Percentiles rank a stretch among this genome's conserved stretches.
Evolutionary conservation across 2,888 invertebrate species (phyloP).

Genomic region (Argyra leucocephala): DNA sequence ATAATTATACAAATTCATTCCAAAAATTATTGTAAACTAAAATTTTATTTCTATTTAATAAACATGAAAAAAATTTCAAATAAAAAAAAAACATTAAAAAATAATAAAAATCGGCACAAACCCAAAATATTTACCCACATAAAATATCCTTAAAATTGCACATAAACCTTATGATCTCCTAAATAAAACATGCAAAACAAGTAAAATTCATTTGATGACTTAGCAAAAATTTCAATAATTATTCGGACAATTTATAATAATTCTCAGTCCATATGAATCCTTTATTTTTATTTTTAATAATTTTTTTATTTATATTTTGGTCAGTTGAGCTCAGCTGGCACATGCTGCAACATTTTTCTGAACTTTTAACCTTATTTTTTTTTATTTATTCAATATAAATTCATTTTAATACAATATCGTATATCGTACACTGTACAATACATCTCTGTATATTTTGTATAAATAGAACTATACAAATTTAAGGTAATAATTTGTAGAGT

Average conservation of each 20-base stretch:
- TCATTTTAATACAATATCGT: too few relatives aligned
- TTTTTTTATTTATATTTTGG: neutral
- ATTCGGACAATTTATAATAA: neutral
- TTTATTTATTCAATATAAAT: too few relatives aligned
- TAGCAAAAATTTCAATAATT: neutral
- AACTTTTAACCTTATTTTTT: neutral
- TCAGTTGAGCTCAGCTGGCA: constrained; percentile 5
- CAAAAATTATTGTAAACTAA: too few relatives aligned
- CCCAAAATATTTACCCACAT: neutral
- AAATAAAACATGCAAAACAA: neutral
- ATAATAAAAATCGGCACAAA: neutral
- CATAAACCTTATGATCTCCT: neutral
- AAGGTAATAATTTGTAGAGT: neutral
- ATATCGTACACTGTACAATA: too few relatives aligned
- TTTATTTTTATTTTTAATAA: neutral
- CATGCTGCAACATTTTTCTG: neutral
- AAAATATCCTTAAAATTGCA: neutral
- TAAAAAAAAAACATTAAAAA: too few relatives aligned
- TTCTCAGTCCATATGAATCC: too few relatives aligned
- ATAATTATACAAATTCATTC: too few relatives aligned
- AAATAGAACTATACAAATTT: neutral
- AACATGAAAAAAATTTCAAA: too few relatives aligned
- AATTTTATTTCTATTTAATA: too few relatives aligned
- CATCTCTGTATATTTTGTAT: too few relatives aligned
- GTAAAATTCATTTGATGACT: neutral